These are phyloP conservation scores for Odontamblyopus lacepedii DNA, from an alignment of 2,797 vertebrate species.

Conservation along the genomic window DNA sequence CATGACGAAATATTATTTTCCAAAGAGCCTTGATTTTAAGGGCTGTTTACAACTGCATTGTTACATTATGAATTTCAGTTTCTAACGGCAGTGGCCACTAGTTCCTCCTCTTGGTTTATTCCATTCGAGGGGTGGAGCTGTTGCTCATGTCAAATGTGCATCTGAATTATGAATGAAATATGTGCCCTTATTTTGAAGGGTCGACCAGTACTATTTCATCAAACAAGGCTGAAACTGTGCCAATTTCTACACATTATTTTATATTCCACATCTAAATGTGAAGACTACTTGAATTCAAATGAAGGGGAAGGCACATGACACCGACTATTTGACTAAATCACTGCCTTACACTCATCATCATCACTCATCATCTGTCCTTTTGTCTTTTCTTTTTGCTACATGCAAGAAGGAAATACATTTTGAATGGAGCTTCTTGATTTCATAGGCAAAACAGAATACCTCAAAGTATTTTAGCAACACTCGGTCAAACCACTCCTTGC, in stretches of 20 bases:
- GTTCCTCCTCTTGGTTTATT: constrained; percentile 25
- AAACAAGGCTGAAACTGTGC: constrained; percentile 6
- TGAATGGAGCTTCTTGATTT: constrained; percentile 25
- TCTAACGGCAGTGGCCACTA: not conserved
- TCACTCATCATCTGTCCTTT: constrained; percentile 2
- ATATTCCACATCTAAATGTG: constrained; percentile 22
- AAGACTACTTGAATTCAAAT: constrained; percentile 48
- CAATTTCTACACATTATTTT: constrained; percentile 11
- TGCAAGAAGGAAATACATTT: constrained; percentile 9
- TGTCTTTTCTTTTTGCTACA: constrained; percentile 9
- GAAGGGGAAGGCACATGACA: constrained; percentile 11
- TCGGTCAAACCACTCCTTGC: not conserved
- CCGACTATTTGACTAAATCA: constrained; percentile 15
- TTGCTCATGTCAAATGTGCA: constrained; percentile 21
- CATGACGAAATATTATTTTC: constrained; percentile 14
- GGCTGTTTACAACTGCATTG: not conserved
- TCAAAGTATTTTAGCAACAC: not conserved
- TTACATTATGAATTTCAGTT: constrained; percentile 1
- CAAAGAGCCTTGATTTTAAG: constrained; percentile 36
- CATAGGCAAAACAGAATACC: not conserved
- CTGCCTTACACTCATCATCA: constrained; percentile 35
- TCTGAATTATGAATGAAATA: constrained; percentile 14
- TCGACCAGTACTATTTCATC: constrained; percentile 29
- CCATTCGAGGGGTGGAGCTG: not conserved
- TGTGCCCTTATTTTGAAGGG: constrained; percentile 34